Percentiles rank a stretch among this genome's conserved stretches.
phyloP scores from a whole-genome alignment of 2,113 vertebrate species.

The Varanus salvator region DNA sequence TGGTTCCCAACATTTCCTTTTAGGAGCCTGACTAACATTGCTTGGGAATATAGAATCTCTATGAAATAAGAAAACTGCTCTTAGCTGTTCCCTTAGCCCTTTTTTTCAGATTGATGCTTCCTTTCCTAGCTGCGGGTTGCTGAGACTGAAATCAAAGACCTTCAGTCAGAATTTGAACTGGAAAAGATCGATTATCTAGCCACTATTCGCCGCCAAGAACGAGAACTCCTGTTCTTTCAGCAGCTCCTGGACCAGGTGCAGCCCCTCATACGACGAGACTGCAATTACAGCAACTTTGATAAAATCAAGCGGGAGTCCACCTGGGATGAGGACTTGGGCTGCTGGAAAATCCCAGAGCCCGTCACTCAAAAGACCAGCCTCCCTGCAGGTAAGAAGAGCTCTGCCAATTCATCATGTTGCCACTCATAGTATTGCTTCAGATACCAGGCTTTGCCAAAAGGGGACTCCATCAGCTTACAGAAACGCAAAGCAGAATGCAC shows the following conservation, averaged over 20 bases:
- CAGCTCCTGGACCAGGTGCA: slow-evolving; percentile 85
- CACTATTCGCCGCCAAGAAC: slow-evolving; percentile 84
- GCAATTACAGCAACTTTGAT: slow-evolving; percentile 91
- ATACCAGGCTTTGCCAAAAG: not conserved
- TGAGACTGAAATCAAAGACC: slow-evolving; percentile 87
- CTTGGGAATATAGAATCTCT: not conserved
- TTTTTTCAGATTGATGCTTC: rapidly evolving
- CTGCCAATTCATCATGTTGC: rapidly evolving
- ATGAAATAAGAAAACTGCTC: not conserved
- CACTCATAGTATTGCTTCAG: rapidly evolving
- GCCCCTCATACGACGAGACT: slow-evolving; percentile 82
- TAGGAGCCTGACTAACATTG: not conserved
- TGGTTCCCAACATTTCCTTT: not conserved
- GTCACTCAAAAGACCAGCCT: slow-evolving; percentile 83
- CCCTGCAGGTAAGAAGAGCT: slow-evolving; percentile 79
- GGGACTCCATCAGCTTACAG: not conserved
- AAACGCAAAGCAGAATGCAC: not conserved
- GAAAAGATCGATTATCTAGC: slow-evolving; percentile 87
- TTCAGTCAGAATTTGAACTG: slow-evolving; percentile 87
- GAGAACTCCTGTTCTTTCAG: slow-evolving; percentile 82
- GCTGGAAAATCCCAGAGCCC: slow-evolving; percentile 88
- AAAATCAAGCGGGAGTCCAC: slow-evolving; percentile 77
- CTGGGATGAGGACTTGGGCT: slow-evolving; percentile 86
- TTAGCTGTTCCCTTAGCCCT: not conserved
- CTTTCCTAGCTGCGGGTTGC: slow-evolving; percentile 83